Conservation (phyloP, 2,888 invertebrate genomes). For the Temnothorax unifasciatus region DNA sequence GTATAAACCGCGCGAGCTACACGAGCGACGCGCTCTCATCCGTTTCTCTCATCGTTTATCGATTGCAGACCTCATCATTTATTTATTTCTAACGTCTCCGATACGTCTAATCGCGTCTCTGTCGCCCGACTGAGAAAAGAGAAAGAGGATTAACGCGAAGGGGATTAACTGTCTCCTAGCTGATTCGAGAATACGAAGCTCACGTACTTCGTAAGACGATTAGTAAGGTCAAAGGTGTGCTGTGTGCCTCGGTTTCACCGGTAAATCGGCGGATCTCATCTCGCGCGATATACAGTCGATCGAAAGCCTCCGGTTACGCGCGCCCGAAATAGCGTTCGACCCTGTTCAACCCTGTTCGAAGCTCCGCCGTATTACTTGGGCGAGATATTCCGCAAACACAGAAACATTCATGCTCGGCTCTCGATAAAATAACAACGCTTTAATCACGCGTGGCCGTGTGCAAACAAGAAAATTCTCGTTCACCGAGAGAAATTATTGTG, state of each 20-base stretch:
- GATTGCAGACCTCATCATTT: neutral
- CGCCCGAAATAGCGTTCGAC: conserved; percentile 37
- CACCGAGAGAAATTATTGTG: neutral
- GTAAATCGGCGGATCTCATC: neutral
- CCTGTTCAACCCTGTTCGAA: neutral
- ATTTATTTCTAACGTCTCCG: neutral
- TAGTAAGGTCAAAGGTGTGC: neutral
- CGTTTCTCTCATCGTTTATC: conserved; percentile 19
- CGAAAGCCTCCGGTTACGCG: conserved; percentile 21
- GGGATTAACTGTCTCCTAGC: neutral
- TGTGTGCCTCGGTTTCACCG: neutral
- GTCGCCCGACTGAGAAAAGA: neutral
- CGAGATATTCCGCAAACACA: neutral
- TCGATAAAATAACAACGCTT: neutral
- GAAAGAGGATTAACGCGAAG: neutral
- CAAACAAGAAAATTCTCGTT: neutral
- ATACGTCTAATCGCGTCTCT: neutral
- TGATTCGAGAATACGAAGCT: neutral
- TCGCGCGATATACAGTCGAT: conserved; percentile 17
- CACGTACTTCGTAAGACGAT: neutral
- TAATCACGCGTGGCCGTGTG: neutral
- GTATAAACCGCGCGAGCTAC: too few relatives aligned
- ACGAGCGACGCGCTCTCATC: neutral
- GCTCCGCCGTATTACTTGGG: neutral
- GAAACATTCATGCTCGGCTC: neutral